Evolutionary conservation across 2,888 invertebrate genomes (phyloP).

Genomic region (Synergus laeviventris): DNA sequence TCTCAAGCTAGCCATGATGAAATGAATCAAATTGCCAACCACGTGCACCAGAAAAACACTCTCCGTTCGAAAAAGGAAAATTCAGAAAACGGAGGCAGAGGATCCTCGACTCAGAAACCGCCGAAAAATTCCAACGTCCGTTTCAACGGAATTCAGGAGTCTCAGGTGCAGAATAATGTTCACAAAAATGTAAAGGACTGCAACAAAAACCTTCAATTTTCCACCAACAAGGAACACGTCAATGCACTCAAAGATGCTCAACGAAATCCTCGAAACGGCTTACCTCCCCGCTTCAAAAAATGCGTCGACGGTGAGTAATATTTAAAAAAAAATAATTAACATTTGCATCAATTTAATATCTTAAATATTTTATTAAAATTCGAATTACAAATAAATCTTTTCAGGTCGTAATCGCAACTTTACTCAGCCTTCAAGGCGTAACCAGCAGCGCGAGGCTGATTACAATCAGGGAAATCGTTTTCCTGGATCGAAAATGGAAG

Average conservation of each 20-base stretch:
- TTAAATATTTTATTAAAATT: slow-evolving; percentile 3
- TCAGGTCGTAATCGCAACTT: slow-evolving; percentile 56
- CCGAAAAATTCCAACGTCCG: slow-evolving; percentile 44
- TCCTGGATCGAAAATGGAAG: slow-evolving; percentile 30
- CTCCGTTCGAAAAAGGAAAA: slow-evolving; percentile 46
- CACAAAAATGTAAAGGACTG: slow-evolving; percentile 46
- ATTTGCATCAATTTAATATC: not conserved
- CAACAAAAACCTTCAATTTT: slow-evolving; percentile 42
- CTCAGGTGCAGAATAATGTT: slow-evolving; percentile 39
- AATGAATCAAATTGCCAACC: slow-evolving; percentile 42
- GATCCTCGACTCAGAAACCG: slow-evolving; percentile 42
- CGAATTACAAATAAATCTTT: not conserved
- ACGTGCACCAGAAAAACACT: slow-evolving; percentile 45
- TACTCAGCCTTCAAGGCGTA: slow-evolving; percentile 43
- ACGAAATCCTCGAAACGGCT: slow-evolving; percentile 50
- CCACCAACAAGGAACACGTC: slow-evolving; percentile 40
- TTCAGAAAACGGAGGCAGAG: slow-evolving; percentile 44
- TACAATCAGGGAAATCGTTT: slow-evolving; percentile 41
- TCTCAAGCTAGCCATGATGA: slow-evolving; percentile 49
- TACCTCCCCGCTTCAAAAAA: slow-evolving; percentile 63
- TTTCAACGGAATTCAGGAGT: slow-evolving; percentile 34
- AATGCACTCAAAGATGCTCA: slow-evolving; percentile 47
- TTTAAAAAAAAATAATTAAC: not conserved
- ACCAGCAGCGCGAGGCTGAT: slow-evolving; percentile 42
- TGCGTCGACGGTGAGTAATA: slow-evolving; percentile 58